A percentile compares a stretch with the other conserved stretches of the same genome.
Conservation (phyloP, 2,797 vertebrate genomes). For the Sebastiscus albofasciatus region DNA sequence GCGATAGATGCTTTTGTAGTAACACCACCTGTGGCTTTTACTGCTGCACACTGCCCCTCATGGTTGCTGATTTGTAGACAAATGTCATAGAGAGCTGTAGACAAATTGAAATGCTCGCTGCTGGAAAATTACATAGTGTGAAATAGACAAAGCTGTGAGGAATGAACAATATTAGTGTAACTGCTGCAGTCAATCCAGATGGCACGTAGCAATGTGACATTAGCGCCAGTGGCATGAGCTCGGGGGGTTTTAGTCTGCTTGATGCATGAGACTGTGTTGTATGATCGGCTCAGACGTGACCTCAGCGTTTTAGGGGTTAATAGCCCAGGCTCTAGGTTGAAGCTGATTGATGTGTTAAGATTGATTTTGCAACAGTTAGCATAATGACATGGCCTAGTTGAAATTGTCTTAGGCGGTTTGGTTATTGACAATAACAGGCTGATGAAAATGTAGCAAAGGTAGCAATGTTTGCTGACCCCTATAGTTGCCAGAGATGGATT, state of each 20-base stretch:
- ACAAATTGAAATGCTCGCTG: slow-evolving; percentile 57
- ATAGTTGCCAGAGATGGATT: background rate
- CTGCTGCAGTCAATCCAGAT: slow-evolving; percentile 36
- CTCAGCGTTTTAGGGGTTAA: slow-evolving; percentile 50
- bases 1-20: slow-evolving; percentile 24
- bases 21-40: slow-evolving; percentile 47
- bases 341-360: slow-evolving; percentile 61
- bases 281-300: slow-evolving; percentile 40
- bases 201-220: slow-evolving; percentile 35
- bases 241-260: background rate
- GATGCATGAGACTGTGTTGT: slow-evolving; percentile 24
- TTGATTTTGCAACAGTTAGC: slow-evolving; percentile 67
- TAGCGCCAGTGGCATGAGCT: slow-evolving; percentile 26
- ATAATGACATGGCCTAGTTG: slow-evolving; percentile 47
- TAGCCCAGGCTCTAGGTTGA: slow-evolving; percentile 21
- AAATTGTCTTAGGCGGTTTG: slow-evolving; percentile 29
- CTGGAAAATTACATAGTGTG: slow-evolving; percentile 39
- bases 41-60: slow-evolving; percentile 23
- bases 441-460: slow-evolving; percentile 25
- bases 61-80: slow-evolving; percentile 46
- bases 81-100: slow-evolving; percentile 41
- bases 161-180: slow-evolving; percentile 31
- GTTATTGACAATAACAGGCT: slow-evolving; percentile 20
- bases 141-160: slow-evolving; percentile 32
- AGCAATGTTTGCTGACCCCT: slow-evolving; percentile 13